Base-by-base conservation (phyloP, 2,888 invertebrate species). In the Agrochola litura region DNA sequence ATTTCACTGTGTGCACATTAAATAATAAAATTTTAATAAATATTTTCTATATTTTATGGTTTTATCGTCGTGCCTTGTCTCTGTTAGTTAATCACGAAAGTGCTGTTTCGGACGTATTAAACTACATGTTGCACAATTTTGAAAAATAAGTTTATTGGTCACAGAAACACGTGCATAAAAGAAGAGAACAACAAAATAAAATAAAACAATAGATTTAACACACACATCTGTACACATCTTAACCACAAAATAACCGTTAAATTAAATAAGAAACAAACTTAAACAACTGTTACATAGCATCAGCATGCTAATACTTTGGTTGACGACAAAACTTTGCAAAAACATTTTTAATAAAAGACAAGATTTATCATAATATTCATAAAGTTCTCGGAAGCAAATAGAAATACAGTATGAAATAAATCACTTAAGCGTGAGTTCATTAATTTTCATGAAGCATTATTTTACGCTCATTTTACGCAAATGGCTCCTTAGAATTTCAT, bases 301-400 rank as follows among this genome's bases (percentile, higher is more conserved):
- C 60, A 77, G 71, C 77, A 87, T 87, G 87, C 84, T 82, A 88
- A 87, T 87, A 79, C 66, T 79, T 80, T 65, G 30, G 63, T 46
- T 73, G 76, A 73, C 80, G 79, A 72, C 82, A 77, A 78, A 86
- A 84, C 77, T 86, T 88, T 77, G 25, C 65, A 61, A 19, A 74
- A 84, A 81, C 80, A 78, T 79, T 82, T 87, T 89, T 88, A 89
- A 86, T 89, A 83, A 87, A 85, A 79, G 69, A 77, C 73, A 73
- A 84, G 68, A 83, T 89, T 87, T 82, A 89, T 87, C 82, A 88
- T 86, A 81, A 87, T 84, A 81, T 84, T 83, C 84, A 88, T 88
- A 86, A 88, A 85, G 63, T 87, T 84, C 66, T 72, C 41, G 78
- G 77, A 82, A 80, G 84, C 81, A 83, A 87, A 88, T 84, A 87